Conservation (phyloP, 2,113 vertebrate genomes). For the Corvus hawaiiensis region DNA sequence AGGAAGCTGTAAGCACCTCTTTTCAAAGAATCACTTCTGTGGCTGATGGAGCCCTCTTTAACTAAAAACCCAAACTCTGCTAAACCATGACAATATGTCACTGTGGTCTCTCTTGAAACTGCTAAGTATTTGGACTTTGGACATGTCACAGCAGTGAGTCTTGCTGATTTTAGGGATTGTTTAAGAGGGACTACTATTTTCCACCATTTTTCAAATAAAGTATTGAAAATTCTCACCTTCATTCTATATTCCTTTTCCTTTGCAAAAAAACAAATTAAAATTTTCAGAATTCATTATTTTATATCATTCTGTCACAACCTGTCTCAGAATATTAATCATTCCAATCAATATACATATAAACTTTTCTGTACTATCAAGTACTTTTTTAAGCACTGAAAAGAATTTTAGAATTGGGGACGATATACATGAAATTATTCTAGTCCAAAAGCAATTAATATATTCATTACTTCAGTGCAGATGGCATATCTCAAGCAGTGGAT, state of each 20-base stretch:
- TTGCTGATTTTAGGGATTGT: neutral
- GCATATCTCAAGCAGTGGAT: conserved; percentile 54
- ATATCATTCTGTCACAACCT: neutral
- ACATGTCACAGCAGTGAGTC: neutral
- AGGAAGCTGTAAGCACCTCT: too few relatives aligned
- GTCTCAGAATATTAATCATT: neutral
- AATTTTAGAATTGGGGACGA: neutral
- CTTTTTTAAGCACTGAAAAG: neutral
- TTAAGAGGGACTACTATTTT: neutral
- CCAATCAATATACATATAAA: neutral
- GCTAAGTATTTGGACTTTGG: neutral
- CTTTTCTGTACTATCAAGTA: neutral
- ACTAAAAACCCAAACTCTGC: too few relatives aligned
- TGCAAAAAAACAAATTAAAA: neutral
- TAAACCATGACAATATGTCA: neutral
- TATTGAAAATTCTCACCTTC: neutral
- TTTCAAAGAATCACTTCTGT: too few relatives aligned
- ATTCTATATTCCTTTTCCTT: neutral
- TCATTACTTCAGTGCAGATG: conserved; percentile 53
- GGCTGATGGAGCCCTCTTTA: too few relatives aligned
- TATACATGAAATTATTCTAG: conserved; percentile 47
- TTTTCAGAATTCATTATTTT: neutral
- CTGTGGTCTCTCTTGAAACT: neutral
- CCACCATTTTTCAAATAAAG: neutral
- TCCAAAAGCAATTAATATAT: conserved; percentile 62